Conservation (phyloP, 2,797 vertebrate genomes). For the Nothura maculosa region DNA sequence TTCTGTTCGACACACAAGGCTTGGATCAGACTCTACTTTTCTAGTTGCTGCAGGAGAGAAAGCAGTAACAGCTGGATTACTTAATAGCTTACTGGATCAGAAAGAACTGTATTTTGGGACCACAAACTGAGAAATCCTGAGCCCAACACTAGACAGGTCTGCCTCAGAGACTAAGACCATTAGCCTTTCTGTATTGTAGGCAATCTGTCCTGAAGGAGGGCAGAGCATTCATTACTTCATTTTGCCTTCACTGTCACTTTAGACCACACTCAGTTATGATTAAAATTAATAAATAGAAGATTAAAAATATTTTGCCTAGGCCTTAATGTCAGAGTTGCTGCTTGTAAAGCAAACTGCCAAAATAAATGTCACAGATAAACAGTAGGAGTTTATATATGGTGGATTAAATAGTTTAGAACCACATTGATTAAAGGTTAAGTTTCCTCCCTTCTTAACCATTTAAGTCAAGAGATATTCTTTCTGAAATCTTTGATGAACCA, state of each 20-base stretch:
- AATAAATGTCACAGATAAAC: neutral
- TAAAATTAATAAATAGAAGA: neutral
- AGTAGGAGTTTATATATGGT: neutral
- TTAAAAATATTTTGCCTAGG: neutral
- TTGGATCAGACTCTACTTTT: neutral
- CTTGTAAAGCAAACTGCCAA: neutral
- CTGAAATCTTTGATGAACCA: neutral
- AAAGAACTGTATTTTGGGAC: neutral
- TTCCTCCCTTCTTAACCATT: neutral
- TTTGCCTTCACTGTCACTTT: neutral
- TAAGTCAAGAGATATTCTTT: neutral
- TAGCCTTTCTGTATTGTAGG: neutral
- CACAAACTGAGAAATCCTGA: neutral
- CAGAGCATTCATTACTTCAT: neutral
- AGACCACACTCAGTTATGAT: neutral
- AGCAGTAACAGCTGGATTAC: constrained; percentile 3
- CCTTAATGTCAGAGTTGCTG: fast-evolving
- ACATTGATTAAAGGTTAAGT: neutral
- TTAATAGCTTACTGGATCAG: neutral
- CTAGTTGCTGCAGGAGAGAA: neutral
- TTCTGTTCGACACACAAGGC: neutral
- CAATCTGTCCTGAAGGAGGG: neutral
- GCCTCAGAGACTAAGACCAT: neutral
- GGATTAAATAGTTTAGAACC: neutral
- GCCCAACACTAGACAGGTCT: neutral